These are phyloP conservation scores for Cheiracanthium punctorium DNA, from an alignment of 2,888 invertebrate species.

Conservation along the genomic window DNA sequence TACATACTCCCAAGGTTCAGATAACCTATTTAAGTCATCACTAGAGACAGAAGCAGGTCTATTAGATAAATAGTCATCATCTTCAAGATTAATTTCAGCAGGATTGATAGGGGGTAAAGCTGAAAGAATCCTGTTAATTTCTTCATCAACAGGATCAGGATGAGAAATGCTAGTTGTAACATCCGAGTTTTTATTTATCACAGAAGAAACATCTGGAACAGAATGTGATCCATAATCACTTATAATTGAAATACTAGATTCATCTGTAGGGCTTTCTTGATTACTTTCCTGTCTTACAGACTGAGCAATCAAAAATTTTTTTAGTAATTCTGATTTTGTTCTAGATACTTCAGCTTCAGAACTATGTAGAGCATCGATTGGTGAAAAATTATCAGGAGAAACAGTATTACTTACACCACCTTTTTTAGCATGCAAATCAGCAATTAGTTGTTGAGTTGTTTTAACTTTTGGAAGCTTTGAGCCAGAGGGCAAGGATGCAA, in stretches of 20 bases:
- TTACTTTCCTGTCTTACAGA: conserved; percentile 58
- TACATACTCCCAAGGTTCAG: conserved; percentile 76
- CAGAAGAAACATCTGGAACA: conserved; percentile 67
- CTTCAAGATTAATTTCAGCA: conserved; percentile 78
- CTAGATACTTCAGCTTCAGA: conserved; percentile 73
- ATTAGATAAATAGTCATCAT: conserved; percentile 59
- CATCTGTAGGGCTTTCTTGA: conserved; percentile 61
- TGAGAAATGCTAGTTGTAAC: conserved; percentile 50
- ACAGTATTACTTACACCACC: conserved; percentile 60
- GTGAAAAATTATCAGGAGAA: conserved; percentile 41
- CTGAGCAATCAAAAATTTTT: conserved; percentile 75
- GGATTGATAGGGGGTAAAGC: conserved; percentile 83
- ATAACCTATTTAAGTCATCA: conserved; percentile 74
- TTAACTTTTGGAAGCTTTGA: conserved; percentile 80
- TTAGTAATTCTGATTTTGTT: conserved; percentile 77
- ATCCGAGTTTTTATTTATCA: conserved; percentile 61
- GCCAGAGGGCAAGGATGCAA: conserved; percentile 53
- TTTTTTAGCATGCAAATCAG: conserved; percentile 81
- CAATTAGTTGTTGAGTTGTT: conserved; percentile 88
- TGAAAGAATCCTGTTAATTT: conserved; percentile 78
- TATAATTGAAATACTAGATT: conserved; percentile 49
- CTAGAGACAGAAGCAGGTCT: conserved; percentile 75
- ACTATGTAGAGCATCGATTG: conserved; percentile 58
- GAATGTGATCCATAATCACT: conserved; percentile 55
- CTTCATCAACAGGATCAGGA: conserved; percentile 79